A percentile compares a stretch with the other conserved stretches of the same genome.
These are phyloP conservation scores for Nansenia antarctica DNA, from an alignment of 2,113 vertebrate genomes.

Conservation along the genomic window DNA sequence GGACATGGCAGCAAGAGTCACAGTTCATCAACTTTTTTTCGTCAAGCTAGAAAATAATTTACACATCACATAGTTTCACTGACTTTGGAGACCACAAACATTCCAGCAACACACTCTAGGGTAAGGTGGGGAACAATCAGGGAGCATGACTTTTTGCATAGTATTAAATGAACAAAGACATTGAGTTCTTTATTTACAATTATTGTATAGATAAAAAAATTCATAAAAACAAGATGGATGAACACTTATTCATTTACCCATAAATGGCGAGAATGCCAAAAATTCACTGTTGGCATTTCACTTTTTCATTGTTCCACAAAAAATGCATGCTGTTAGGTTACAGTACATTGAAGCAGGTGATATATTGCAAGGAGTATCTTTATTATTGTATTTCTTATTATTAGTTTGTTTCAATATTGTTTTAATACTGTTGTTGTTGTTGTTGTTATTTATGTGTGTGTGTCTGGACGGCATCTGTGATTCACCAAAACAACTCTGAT, in stretches of 20 bases:
- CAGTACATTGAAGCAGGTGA: conserved; percentile 92
- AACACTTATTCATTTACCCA: conserved; percentile 94
- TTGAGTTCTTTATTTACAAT: conserved; percentile 99
- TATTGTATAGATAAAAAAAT: conserved; percentile 99
- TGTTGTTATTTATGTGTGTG: too few species aligned
- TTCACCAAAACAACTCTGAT: too few species aligned
- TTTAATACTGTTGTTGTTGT: conserved; percentile 70
- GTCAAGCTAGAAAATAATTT: conserved; percentile 86
- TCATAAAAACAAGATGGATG: conserved; percentile 98
- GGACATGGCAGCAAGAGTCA: conserved; percentile 84
- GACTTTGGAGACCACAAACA: conserved; percentile 89
- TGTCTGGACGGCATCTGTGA: too few species aligned
- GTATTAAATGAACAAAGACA: conserved; percentile 99
- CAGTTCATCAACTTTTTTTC: conserved; percentile 75
- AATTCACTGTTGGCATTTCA: conserved; percentile 83
- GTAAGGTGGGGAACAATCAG: conserved; percentile 86
- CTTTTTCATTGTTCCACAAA: conserved; percentile 87
- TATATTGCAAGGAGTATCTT: conserved; percentile 87
- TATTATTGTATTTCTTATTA: conserved; percentile 57
- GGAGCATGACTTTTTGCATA: conserved; percentile 99
- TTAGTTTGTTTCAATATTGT: conserved; percentile 28
- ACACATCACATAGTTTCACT: conserved; percentile 84
- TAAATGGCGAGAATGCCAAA: conserved; percentile 93
- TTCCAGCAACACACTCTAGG: conserved; percentile 89
- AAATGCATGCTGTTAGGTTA: conserved; percentile 97